phyloP scores from a whole-genome alignment of 2,888 invertebrate genomes.

The Yponomeuta evonymella region DNA sequence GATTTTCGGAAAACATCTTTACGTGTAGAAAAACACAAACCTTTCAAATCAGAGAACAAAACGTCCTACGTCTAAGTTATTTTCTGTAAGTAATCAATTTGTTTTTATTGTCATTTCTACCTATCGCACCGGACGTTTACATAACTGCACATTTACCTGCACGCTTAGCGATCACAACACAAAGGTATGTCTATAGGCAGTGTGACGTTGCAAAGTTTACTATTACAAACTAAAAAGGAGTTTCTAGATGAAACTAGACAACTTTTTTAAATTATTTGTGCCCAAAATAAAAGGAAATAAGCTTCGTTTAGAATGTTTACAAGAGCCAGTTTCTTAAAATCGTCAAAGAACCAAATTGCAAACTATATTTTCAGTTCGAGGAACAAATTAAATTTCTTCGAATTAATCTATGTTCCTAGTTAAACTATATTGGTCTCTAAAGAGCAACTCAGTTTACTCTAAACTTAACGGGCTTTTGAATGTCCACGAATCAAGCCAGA shows the following conservation, averaged over 20 bases:
- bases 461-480: too few species aligned
- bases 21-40: not conserved
- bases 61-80: not conserved
- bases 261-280: not conserved
- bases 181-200: constrained; percentile 15
- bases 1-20: not conserved
- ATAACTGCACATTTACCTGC: not conserved
- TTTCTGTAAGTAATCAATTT: not conserved
- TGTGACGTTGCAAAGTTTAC: constrained; percentile 4
- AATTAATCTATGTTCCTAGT: too few species aligned
- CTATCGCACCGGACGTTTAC: constrained; percentile 27
- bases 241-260: not conserved
- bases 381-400: too few species aligned
- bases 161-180: constrained; percentile 7
- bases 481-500: not conserved
- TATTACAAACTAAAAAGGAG: not conserved
- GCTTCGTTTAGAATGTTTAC: not conserved
- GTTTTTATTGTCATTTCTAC: constrained; percentile 54
- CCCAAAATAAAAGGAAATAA: not conserved
- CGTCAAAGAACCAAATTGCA: too few species aligned
- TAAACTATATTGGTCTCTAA: too few species aligned
- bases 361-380: too few species aligned
- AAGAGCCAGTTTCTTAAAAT: not conserved
- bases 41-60: not conserved
- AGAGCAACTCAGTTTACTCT: too few species aligned